These are phyloP conservation scores for Rhipidura dahli DNA, from an alignment of 2,113 vertebrate genomes.

Conservation along the genomic window DNA sequence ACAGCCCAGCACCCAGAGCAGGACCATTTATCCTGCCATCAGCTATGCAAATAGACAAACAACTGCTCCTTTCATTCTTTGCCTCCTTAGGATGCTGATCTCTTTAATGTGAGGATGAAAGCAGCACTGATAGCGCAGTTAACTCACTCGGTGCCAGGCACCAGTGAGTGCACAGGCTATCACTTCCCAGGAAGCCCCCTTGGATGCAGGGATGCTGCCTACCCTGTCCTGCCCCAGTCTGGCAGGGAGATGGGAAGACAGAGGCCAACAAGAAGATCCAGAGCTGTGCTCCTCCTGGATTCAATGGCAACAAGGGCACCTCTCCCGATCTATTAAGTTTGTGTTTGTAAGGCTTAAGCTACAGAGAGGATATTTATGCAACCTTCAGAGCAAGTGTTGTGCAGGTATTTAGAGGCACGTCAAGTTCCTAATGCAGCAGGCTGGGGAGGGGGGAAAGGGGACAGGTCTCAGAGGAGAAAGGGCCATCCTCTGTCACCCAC, in stretches of 20 bases:
- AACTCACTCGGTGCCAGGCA: neutral
- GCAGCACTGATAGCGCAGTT: neutral
- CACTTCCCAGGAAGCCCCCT: neutral
- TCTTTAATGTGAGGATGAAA: neutral
- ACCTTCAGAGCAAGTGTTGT: neutral
- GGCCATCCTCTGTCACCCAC: neutral
- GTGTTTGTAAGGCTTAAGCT: neutral
- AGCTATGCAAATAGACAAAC: neutral
- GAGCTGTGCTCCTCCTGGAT: neutral
- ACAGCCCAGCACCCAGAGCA: neutral
- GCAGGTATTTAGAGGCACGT: neutral
- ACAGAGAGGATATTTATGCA: neutral
- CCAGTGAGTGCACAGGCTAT: accelerated
- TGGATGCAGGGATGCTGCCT: neutral
- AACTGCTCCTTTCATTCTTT: neutral
- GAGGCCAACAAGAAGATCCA: neutral
- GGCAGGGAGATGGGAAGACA: neutral
- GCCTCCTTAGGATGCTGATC: conserved; percentile 14
- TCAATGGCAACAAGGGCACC: neutral
- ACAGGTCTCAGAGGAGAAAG: neutral
- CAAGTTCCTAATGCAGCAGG: neutral
- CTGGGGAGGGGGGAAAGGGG: neutral
- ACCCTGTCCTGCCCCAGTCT: neutral
- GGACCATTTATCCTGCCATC: neutral
- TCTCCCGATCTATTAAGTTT: neutral